Conservation (phyloP, 1,140 invertebrate species). For the Eupeodes corollae region DNA sequence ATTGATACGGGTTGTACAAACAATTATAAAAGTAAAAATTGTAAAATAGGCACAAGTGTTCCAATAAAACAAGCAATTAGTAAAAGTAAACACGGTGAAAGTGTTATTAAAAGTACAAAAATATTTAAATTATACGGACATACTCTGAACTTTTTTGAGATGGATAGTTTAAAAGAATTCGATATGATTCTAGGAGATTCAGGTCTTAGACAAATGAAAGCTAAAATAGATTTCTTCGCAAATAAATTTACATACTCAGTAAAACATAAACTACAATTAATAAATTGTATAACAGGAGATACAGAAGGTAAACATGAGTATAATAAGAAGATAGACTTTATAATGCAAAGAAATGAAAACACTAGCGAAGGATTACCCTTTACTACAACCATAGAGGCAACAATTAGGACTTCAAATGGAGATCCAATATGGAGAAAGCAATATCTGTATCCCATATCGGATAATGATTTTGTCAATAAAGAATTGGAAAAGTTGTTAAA, state of each 20-base stretch:
- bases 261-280: background rate
- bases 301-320: background rate
- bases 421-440: slow-evolving; percentile 1
- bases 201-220: too few relatives aligned
- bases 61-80: background rate
- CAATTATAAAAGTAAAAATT: too few relatives aligned
- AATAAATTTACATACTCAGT: background rate
- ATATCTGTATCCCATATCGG: background rate
- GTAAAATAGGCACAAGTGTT: too few relatives aligned
- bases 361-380: background rate
- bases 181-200: slow-evolving; percentile 1
- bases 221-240: background rate
- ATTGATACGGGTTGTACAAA: too few relatives aligned
- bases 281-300: background rate
- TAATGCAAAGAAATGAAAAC: background rate
- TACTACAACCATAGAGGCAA: background rate
- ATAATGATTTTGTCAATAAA: background rate
- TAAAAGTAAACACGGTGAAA: background rate
- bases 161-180: background rate
- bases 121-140: background rate
- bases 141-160: background rate
- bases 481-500: background rate
- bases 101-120: background rate
- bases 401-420: background rate
- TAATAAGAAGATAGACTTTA: background rate